Conservation (phyloP, 2,113 vertebrate genomes). For the Egretta garzetta region DNA sequence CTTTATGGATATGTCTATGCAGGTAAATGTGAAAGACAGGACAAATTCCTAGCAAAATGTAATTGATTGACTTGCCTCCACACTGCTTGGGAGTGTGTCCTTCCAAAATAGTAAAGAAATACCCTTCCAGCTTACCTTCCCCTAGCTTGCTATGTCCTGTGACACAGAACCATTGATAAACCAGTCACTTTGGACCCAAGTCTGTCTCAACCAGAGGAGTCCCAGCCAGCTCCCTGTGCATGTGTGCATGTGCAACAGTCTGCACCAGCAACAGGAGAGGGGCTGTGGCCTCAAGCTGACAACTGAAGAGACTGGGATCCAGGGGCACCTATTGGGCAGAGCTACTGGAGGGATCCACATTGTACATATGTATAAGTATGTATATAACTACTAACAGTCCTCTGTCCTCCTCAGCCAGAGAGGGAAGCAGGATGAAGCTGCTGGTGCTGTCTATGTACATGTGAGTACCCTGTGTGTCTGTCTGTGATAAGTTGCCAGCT, state of each 20-base stretch:
- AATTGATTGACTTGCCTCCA: not conserved
- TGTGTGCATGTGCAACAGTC: too few species aligned
- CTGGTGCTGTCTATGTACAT: not conserved
- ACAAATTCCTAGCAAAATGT: not conserved
- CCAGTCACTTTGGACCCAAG: not conserved
- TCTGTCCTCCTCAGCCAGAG: not conserved
- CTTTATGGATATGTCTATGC: not conserved
- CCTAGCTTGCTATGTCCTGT: not conserved
- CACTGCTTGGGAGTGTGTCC: rapidly evolving
- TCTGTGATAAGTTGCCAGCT: not conserved
- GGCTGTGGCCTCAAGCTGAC: not conserved
- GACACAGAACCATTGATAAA: not conserved
- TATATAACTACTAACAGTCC: too few species aligned
- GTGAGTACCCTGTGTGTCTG: not conserved
- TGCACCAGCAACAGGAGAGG: rapidly evolving
- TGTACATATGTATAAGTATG: not conserved
- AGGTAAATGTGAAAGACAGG: not conserved
- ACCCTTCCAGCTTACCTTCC: not conserved
- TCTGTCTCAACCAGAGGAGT: not conserved
- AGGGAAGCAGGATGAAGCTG: not conserved
- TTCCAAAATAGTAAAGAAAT: not conserved
- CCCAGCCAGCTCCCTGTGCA: not conserved
- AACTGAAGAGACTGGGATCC: not conserved
- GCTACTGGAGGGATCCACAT: not conserved
- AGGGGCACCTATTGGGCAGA: not conserved